Conservation (phyloP, 1,140 invertebrate genomes). For the Eciton burchellii region DNA sequence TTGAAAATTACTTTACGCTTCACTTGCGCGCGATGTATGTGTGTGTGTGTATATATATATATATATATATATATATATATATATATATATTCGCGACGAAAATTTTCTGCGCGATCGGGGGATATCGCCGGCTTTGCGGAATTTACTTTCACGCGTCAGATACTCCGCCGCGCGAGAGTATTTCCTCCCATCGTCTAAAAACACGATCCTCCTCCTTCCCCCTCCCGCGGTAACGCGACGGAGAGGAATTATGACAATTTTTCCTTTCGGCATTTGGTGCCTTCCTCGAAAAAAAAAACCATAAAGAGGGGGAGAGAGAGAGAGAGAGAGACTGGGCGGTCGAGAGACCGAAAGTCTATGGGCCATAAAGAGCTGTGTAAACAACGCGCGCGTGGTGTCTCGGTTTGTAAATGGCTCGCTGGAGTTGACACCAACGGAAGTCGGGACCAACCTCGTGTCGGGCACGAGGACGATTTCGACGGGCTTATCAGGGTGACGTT, state of each 20-base stretch:
- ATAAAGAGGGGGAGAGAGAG: too few relatives aligned
- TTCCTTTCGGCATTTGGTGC: background rate
- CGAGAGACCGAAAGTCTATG: too few relatives aligned
- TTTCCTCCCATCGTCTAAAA: constrained; percentile 13
- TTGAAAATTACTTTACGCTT: constrained; percentile 54
- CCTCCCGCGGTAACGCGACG: background rate
- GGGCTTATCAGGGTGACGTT: constrained; percentile 41
- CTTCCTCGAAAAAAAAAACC: background rate
- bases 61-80: too few relatives aligned
- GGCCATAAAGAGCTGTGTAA: constrained; percentile 26
- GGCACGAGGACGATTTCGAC: constrained; percentile 32
- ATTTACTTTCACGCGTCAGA: constrained; percentile 37
- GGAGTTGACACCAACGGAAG: constrained; percentile 32
- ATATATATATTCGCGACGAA: constrained; percentile 48
- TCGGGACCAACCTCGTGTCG: constrained; percentile 30
- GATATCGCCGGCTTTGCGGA: constrained; percentile 17
- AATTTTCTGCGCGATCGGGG: constrained; percentile 22
- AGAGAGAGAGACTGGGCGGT: too few relatives aligned
- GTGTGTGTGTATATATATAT: too few relatives aligned
- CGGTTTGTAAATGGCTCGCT: constrained; percentile 37
- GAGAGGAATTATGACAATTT: constrained; percentile 2
- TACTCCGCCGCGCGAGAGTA: background rate
- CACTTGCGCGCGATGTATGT: constrained; percentile 47
- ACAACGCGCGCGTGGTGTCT: constrained; percentile 2
- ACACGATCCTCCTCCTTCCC: background rate